Base-by-base conservation (phyloP, 2,888 invertebrate genomes). In the Drosophila paranaensis region DNA sequence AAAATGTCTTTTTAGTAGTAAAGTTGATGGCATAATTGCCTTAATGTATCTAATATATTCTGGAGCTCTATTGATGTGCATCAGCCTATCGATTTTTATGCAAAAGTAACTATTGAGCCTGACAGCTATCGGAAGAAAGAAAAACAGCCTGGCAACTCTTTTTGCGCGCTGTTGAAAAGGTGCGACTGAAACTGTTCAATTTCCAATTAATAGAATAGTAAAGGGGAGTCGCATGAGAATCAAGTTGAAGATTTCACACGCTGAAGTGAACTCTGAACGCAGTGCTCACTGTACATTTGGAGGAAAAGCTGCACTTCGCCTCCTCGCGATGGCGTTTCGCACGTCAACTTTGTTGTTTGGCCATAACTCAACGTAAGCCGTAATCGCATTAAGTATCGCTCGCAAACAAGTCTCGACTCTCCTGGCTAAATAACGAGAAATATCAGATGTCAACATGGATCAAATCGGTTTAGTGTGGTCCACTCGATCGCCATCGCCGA, bases 311-410 rank as follows among this genome's bases (percentile, higher is more conserved):
- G 16, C n/a, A 27, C 14, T 45, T 27, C 13, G 40, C 67, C 39
- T 25, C 51, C n/a, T 9, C 46, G 2, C 39, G 33, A 43, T 33
- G 58, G 42, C 57, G 48, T 71, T 88, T 82, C 80, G 66, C 87
- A 80, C 73, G 89, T 73, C 84, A 78, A 74, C 69, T 74, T 70
- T 51, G 62, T 14, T 65, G 33, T 13, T 35, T 56, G 55, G 67
- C 73, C 46, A 57, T 70, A 73, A 67, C 50, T 70, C 64, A 77
- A 70, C 77, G 54, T 60, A 13, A 66, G 64, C 66, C 60, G 74
- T 84, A 89, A 84, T 89, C 84, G 84, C 81, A 82, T 84, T 84
- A 88, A 67, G 58, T 45, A 39, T 37, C 68, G 48, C 45, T 42
- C 11, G 67, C 58, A 67, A 35, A 45, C 60, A 3, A n/a, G 27